Evolutionary conservation across 2,113 vertebrate species (phyloP), one percentile per base, ranked within the genome.

Genomic region (Nannobrachium achirus): DNA sequence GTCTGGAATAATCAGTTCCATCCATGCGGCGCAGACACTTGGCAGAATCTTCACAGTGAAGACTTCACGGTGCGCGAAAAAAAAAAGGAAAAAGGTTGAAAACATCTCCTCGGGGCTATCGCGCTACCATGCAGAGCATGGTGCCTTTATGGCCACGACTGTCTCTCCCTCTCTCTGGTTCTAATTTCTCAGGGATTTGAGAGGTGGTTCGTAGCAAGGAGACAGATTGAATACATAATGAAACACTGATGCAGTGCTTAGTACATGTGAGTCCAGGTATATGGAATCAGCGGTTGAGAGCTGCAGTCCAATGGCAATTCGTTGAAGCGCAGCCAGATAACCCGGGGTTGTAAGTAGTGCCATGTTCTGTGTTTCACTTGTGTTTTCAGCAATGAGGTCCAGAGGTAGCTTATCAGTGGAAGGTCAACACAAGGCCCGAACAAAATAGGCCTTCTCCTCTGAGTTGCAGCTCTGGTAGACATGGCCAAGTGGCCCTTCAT

Each of bases 1-100:
- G 66, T 71, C 71, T 76, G 64, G 60, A 79, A 78, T 83, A 86
- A 92, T 88, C 76, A 71, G 61, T 86, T 86, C 80, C 86, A 88
- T 80, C 79, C 78, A 67, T 50, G 25, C 11, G 38, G 66, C 63
- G 70, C 73, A 76, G 80, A 82, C 56, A 40, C 76, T 86, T 85
- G 79, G 88, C 85, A 77, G 73, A 45, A 39, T 19, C 63, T 69
- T 72, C 64, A 57, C 60, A 71, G 62, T 46, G 58, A 85, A 76
- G 74, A 82, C 56, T 76, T 82, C 72, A 68, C 19, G 16, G 25
- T 56, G 53, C 63, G 50, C 44, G 49, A 25, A 25, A 25, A 25
- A 25, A 25, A 25, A 25, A 5, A 73, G 46, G 53, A 45, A 52
- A 69, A 48, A 72, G 1, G 61, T 79, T 78, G 79, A 76, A 81